Evolutionary conservation across 2,888 invertebrate species (phyloP).

Genomic region (Drosophila nr. perissopoda): DNA sequence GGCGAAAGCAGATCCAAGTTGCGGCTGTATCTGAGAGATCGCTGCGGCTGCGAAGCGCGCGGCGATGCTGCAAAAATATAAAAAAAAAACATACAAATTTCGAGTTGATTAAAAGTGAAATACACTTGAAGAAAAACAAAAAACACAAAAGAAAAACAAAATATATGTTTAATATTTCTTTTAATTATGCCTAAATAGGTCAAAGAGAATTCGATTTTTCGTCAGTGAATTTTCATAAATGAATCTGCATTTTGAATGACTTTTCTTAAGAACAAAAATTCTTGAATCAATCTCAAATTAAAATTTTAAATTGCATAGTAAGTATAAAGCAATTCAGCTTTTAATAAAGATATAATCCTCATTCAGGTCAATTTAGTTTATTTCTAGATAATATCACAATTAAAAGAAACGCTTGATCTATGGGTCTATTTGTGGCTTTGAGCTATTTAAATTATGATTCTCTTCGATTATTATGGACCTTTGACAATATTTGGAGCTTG

Average conservation of each 20-base stretch:
- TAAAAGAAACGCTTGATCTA: not conserved
- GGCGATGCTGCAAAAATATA: constrained; percentile 50
- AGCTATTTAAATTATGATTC: not conserved
- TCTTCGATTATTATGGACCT: not conserved
- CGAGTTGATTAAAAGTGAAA: not conserved
- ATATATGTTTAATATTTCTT: rapidly evolving
- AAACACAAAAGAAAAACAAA: not conserved
- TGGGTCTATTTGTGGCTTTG: rapidly evolving
- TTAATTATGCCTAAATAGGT: not conserved
- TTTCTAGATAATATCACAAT: not conserved
- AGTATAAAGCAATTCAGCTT: not conserved
- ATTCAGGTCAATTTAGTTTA: not conserved
- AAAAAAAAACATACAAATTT: not conserved
- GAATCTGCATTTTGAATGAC: not conserved
- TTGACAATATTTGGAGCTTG: not conserved
- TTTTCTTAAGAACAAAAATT: not conserved
- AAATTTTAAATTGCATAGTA: not conserved
- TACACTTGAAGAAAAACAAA: not conserved
- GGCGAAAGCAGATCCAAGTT: constrained; percentile 79
- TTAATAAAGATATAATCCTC: not conserved
- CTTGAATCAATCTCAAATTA: not conserved
- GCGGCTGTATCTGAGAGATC: constrained; percentile 73
- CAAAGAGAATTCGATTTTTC: not conserved
- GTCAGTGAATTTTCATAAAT: not conserved
- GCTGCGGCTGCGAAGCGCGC: constrained; percentile 61